Base-by-base conservation (phyloP, 64 coral and sea anemone genomes). In the Actinia tenebrosa region DNA sequence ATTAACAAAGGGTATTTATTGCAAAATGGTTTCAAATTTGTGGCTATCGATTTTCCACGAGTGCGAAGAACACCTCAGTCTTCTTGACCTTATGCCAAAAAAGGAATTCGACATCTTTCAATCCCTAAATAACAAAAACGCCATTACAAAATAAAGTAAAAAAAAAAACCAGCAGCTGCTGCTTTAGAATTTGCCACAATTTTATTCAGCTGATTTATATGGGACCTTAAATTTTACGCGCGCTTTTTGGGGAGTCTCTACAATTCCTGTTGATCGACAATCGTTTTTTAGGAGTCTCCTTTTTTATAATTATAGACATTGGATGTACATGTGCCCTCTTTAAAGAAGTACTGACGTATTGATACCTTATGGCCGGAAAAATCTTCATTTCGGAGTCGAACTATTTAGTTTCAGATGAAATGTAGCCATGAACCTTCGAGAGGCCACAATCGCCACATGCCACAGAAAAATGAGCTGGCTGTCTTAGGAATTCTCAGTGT, bases 401-500 rank as follows among this genome's bases (percentile, higher is more conserved):
- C 37, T 30, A 75, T 75, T 75, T 42, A 75, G 69, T 75, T 75
- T 75, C 69, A 75, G 11, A 26, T 25, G 63, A 66, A 66, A 66
- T 64, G 20, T 4, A 71, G 66, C 10, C 22, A 64, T 66, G 63
- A 66, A 66, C 63, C 22, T 75, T 75, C 27, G 69, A 75, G 69
- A 75, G 26, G 25, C 13, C 69, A 37, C 10, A 10, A 43, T 37
- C 69, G 69, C 69, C 69, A 43, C 69, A 75, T 75, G 69, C 69
- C 10, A 42, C 23, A 75, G 26, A 14, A 42, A 75, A 42, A 2
- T 2, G 26, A 72, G 69, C 69, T 72, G 25, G 3, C 25, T 8
- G 69, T 72, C 23, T 75, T 75, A 42, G 69, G 69, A 30, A 75
- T 75, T 75, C 69, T 4, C 69, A 75, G 69, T 75, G 69, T 75